Evolutionary conservation across 2,113 vertebrate species (phyloP).

Genomic region (Ceyx melanurus): DNA sequence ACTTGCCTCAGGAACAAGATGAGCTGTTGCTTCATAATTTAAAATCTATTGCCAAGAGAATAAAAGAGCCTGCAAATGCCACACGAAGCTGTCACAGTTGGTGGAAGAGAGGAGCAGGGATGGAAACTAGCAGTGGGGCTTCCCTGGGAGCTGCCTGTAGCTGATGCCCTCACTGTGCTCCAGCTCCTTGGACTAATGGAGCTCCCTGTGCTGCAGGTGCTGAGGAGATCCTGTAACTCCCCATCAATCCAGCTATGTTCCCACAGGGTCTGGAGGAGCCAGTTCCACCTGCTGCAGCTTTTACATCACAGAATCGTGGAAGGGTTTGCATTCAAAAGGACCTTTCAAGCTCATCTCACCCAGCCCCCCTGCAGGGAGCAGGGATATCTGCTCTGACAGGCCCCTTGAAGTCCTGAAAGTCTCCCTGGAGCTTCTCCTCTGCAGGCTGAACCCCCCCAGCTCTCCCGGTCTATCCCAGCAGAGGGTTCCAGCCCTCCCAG

Average conservation of each 20-base stretch:
- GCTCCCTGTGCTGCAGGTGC: background rate
- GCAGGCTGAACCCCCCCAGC: background rate
- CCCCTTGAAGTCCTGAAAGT: too few relatives aligned
- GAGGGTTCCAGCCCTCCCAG: too few relatives aligned
- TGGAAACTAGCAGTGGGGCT: background rate
- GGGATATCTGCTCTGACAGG: background rate
- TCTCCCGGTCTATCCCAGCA: too few relatives aligned
- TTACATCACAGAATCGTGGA: background rate
- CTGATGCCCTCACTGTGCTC: background rate
- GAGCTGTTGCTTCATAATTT: background rate
- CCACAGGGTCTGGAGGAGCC: background rate
- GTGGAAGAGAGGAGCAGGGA: background rate
- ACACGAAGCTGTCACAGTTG: background rate
- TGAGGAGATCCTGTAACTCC: background rate
- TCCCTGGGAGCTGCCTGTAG: background rate
- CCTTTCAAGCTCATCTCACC: background rate
- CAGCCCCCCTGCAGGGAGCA: background rate
- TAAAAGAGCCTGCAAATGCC: background rate
- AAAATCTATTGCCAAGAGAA: background rate
- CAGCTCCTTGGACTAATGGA: background rate
- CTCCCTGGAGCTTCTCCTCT: too few relatives aligned
- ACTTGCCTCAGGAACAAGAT: background rate
- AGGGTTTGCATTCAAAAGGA: background rate
- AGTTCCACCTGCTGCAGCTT: background rate
- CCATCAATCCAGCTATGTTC: background rate